These are phyloP conservation scores for Rhinella marina DNA, from an alignment of 2,797 vertebrate genomes.

Conservation along the genomic window DNA sequence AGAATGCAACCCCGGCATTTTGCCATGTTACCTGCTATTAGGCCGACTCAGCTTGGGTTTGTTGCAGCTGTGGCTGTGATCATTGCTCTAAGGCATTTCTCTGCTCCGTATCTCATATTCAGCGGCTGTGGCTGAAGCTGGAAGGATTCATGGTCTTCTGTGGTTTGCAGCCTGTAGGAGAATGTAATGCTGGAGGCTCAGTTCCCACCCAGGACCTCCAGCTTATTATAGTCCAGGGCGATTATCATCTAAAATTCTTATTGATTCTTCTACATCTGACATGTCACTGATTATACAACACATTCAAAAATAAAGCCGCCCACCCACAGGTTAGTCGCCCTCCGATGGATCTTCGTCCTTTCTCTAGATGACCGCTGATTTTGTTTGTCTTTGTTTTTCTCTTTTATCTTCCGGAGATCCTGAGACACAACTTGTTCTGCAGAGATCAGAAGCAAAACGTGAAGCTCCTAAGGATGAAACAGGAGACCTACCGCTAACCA, in stretches of 20 bases:
- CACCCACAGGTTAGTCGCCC: not conserved
- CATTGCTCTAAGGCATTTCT: not conserved
- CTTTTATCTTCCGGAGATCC: not conserved
- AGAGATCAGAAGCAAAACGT: not conserved
- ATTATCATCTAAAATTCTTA: constrained; percentile 9
- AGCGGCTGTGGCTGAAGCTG: not conserved
- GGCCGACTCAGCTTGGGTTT: not conserved
- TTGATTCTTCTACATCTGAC: not conserved
- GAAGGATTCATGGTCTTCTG: not conserved
- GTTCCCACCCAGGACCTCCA: not conserved
- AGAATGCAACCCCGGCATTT: not conserved
- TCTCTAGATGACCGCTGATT: not conserved
- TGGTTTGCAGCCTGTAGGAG: constrained; percentile 36
- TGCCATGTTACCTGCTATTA: constrained; percentile 19
- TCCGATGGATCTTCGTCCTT: no score
- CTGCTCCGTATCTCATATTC: not conserved
- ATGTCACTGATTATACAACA: not conserved
- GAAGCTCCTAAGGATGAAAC: no score
- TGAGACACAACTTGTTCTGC: not conserved
- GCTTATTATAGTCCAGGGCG: not conserved
- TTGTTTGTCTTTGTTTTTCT: not conserved
- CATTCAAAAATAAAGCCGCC: not conserved
- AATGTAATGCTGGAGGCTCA: not conserved
- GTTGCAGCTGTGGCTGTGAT: not conserved
- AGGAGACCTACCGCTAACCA: no score